Conservation (phyloP, 1,140 invertebrate species). For the Zaprionus kolodkinae region DNA sequence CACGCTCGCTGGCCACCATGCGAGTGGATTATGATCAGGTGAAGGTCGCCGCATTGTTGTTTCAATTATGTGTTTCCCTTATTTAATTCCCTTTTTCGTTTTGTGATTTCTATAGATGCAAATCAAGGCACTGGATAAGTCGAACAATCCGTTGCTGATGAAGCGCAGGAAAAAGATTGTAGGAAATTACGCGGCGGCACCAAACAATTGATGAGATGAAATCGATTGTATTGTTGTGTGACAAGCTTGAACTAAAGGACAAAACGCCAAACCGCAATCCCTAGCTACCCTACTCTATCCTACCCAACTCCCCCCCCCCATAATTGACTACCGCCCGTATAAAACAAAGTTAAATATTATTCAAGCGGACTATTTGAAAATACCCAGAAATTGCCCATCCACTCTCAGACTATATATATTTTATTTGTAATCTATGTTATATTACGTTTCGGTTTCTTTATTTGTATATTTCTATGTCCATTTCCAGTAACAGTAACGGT, state of each 20-base stretch:
- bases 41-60: conserved; percentile 40
- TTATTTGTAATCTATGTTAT: conserved; percentile 34
- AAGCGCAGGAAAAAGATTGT: conserved; percentile 91
- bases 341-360: neutral
- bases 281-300: neutral
- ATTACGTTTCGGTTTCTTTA: conserved; percentile 39
- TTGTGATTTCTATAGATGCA: conserved; percentile 86
- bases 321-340: neutral
- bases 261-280: conserved; percentile 38
- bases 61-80: neutral
- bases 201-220: conserved; percentile 34
- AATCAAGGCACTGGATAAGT: conserved; percentile 95
- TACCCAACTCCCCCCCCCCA: neutral
- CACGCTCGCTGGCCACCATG: conserved; percentile 97
- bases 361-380: neutral
- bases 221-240: conserved; percentile 3
- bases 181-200: conserved; percentile 37
- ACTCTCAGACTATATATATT: conserved; percentile 19
- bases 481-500: conserved; percentile 66
- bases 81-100: neutral
- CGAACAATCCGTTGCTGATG: conserved; percentile 95
- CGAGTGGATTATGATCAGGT: conserved; percentile 96
- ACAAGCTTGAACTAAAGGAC: conserved; percentile 37
- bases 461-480: conserved; percentile 49
- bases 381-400: neutral